Percentiles rank a stretch among this genome's conserved stretches.
Conservation (phyloP, 2,888 invertebrate species). For the Dynastes grantii region DNA sequence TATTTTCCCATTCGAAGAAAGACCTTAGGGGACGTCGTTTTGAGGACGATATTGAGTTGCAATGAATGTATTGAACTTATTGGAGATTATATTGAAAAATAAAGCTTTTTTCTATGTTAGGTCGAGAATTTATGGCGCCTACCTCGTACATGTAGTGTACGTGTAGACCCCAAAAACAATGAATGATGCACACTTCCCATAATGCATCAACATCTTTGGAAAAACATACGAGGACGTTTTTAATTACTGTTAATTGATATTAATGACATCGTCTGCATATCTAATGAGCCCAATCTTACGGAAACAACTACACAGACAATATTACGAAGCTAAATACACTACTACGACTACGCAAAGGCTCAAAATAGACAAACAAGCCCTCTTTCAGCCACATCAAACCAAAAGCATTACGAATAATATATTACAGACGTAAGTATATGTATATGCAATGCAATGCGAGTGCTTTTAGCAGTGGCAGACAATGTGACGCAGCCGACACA, state of each 20-base stretch:
- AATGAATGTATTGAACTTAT: no score
- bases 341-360: background rate
- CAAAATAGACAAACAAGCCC: conserved; percentile 19
- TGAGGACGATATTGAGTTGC: no score
- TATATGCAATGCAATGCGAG: conserved; percentile 15
- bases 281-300: conserved; percentile 47
- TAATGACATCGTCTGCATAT: conserved; percentile 50
- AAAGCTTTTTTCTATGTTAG: no score
- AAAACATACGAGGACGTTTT: conserved; percentile 44
- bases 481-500: conserved; percentile 40
- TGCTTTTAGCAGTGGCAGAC: conserved; percentile 39
- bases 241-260: conserved; percentile 52
- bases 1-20: no score
- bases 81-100: no score
- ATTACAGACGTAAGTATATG: conserved; percentile 6
- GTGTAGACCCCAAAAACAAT: background rate
- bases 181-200: background rate
- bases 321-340: background rate
- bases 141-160: no score
- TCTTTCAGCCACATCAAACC: background rate
- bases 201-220: background rate
- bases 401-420: background rate
- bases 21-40: no score
- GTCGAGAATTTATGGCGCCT: no score
- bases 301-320: conserved; percentile 18